Conservation (phyloP, 2,797 vertebrate genomes). For the Scyliorhinus canicula region DNA sequence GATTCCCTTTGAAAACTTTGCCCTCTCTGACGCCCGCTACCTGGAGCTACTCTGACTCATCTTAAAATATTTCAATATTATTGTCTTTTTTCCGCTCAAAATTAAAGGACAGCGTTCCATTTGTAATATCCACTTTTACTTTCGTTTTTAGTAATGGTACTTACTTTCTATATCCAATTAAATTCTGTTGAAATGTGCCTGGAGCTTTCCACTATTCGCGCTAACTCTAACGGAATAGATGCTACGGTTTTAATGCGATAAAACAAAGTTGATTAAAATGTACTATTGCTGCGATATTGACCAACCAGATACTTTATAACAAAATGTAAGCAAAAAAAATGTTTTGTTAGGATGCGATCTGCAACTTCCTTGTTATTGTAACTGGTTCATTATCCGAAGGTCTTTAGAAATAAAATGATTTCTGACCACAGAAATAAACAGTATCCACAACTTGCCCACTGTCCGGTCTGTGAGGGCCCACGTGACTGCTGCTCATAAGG, state of each 20-base stretch:
- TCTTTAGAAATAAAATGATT: background rate
- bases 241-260: background rate
- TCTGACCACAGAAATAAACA: background rate
- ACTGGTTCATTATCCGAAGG: background rate
- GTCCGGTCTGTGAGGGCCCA: background rate
- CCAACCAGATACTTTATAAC: background rate
- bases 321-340: too few relatives aligned
- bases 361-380: background rate
- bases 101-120: background rate
- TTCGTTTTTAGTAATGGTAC: background rate
- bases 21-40: background rate
- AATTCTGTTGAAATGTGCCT: background rate
- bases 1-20: background rate
- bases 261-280: background rate
- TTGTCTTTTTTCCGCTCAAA: background rate
- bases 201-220: background rate
- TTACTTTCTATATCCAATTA: background rate
- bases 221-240: background rate
- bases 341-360: background rate
- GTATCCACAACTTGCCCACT: background rate
- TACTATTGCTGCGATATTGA: too few relatives aligned
- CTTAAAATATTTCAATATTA: background rate
- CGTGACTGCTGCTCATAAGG: slow-evolving; percentile 24
- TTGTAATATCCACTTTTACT: background rate
- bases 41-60: background rate